phyloP scores from a whole-genome alignment of 37 sponge, comb jelly and placozoan species.

The Corticium candelabrum region DNA sequence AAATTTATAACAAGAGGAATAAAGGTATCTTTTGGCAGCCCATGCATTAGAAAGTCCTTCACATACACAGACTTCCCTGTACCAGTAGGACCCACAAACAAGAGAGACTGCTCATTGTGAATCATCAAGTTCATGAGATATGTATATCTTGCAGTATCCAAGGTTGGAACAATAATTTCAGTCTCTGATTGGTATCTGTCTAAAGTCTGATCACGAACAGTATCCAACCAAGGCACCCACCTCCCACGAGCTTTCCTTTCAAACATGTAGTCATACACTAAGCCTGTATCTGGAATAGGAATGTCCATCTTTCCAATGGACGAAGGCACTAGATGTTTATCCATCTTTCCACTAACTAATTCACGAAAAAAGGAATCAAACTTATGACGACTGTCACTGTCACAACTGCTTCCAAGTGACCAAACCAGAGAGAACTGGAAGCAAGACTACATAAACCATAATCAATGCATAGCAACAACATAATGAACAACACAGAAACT shows the following conservation, averaged over 20 bases:
- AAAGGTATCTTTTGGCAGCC: slow-evolving; percentile 63
- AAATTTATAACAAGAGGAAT: slow-evolving; percentile 94
- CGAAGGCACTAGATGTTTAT: slow-evolving; percentile 35
- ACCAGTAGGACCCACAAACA: slow-evolving; percentile 96
- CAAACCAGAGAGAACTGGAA: slow-evolving; percentile 79
- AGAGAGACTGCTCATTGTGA: slow-evolving; percentile 42
- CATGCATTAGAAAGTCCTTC: slow-evolving; percentile 91
- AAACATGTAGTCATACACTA: slow-evolving; percentile 88
- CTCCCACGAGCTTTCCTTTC: slow-evolving; percentile 87
- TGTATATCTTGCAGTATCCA: slow-evolving; percentile 86
- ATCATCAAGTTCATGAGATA: slow-evolving; percentile 92
- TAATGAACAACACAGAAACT: neutral
- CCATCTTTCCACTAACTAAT: slow-evolving; percentile 47
- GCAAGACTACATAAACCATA: slow-evolving; percentile 31
- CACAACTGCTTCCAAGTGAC: slow-evolving; percentile 79
- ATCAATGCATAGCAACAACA: neutral
- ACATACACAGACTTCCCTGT: slow-evolving; percentile 97
- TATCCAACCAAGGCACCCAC: slow-evolving; percentile 93
- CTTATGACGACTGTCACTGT: slow-evolving; percentile 64
- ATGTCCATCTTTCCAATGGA: slow-evolving; percentile 77
- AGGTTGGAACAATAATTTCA: slow-evolving; percentile 93
- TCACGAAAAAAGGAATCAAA: slow-evolving; percentile 74
- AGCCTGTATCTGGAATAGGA: slow-evolving; percentile 75
- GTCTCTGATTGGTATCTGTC: slow-evolving; percentile 45
- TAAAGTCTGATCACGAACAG: slow-evolving; percentile 45